A percentile compares a stretch with the other conserved stretches of the same genome.
phyloP scores from a whole-genome alignment of 2,797 vertebrate genomes.

The Sparidentex hasta region DNA sequence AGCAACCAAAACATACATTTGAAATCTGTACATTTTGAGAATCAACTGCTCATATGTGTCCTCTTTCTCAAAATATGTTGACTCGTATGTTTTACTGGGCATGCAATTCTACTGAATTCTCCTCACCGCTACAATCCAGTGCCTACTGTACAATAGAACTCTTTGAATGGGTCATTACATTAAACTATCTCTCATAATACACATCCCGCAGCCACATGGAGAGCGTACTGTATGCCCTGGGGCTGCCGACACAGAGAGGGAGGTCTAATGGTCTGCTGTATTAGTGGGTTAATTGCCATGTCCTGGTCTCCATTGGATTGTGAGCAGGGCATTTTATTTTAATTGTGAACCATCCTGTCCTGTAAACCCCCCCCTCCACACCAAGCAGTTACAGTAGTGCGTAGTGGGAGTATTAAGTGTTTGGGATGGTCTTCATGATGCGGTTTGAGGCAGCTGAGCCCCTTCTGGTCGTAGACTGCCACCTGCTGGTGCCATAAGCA shows the following conservation, averaged over 20 bases:
- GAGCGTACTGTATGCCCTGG: constrained; percentile 88
- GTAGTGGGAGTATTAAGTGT: constrained; percentile 53
- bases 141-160: constrained; percentile 86
- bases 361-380: constrained; percentile 43
- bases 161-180: constrained; percentile 94
- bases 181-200: constrained; percentile 93
- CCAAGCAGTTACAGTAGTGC: constrained; percentile 54
- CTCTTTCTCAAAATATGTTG: neutral
- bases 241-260: constrained; percentile 90
- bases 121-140: constrained; percentile 85
- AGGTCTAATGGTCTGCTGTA: constrained; percentile 95
- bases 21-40: neutral
- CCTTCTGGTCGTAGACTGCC: constrained; percentile 67
- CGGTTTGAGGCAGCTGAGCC: constrained; percentile 30
- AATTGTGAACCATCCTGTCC: constrained; percentile 80
- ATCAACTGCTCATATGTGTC: no score
- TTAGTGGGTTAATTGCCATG: constrained; percentile 98
- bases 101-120: constrained; percentile 24
- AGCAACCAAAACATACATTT: neutral
- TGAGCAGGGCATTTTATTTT: constrained; percentile 78
- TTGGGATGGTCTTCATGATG: constrained; percentile 55
- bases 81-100: constrained; percentile 16
- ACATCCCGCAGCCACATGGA: constrained; percentile 90
- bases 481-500: constrained; percentile 70
- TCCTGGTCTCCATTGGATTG: constrained; percentile 85